Conservation (phyloP, 2,797 vertebrate species). For the Catostomus latipinnis region DNA sequence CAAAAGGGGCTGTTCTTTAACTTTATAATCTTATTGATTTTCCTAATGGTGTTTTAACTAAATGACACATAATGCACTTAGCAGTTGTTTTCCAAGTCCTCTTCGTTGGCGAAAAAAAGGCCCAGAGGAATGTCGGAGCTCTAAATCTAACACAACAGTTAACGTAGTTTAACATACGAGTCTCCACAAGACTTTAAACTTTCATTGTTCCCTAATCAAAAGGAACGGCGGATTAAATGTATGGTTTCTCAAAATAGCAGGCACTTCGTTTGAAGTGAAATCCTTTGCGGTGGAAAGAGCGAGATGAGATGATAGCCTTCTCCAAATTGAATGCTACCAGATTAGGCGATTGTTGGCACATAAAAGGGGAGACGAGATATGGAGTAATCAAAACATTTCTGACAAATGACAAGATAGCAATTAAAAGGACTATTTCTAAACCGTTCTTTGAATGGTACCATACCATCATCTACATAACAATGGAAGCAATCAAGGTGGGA, state of each 20-base stretch:
- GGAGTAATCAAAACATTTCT: constrained; percentile 22
- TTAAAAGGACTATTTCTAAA: constrained; percentile 56
- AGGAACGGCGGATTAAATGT: constrained; percentile 66
- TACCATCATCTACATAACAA: constrained; percentile 61
- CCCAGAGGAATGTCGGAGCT: background rate
- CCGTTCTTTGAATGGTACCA: constrained; percentile 46
- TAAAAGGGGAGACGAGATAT: constrained; percentile 58
- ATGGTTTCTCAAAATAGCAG: constrained; percentile 66
- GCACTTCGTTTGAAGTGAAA: constrained; percentile 38
- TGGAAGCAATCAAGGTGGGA: constrained; percentile 57
- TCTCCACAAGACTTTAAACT: constrained; percentile 59
- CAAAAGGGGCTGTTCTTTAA: constrained; percentile 46
- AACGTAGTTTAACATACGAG: constrained; percentile 36
- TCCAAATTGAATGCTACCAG: constrained; percentile 62
- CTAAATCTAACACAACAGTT: constrained; percentile 23
- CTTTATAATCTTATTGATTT: constrained; percentile 51
- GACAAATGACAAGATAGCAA: constrained; percentile 39
- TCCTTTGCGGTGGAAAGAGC: constrained; percentile 29
- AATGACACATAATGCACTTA: constrained; percentile 41
- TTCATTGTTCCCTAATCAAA: constrained; percentile 68
- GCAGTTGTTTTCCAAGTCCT: constrained; percentile 12
- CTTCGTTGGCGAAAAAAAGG: background rate
- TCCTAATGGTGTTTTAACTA: constrained; percentile 46
- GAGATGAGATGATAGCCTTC: constrained; percentile 50
- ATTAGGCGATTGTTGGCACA: constrained; percentile 58